Base-by-base conservation (phyloP, 2,888 invertebrate genomes). In the Aleiodes leptofemur region DNA sequence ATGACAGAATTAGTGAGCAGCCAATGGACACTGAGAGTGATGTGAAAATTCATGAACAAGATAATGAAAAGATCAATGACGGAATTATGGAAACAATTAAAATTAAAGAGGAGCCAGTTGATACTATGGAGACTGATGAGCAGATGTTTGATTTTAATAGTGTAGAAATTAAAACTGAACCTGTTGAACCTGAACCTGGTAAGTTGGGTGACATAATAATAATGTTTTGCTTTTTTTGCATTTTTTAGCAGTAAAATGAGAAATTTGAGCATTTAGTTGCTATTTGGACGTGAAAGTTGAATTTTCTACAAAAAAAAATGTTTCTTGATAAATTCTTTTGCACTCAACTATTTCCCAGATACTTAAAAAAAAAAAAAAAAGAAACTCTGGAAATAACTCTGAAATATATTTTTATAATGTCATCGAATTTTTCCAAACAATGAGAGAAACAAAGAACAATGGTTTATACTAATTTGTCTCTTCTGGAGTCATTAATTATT, bases 71-170 rank as follows among this genome's bases (percentile, higher is more conserved):
- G 59, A 79, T 79, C 72, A 68, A 66, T 50, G 48, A 56, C 38
- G 56, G 83, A 11, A 92, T 92, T 6, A 94, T 94, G 73, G 94
- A 93, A 79, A 38, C 78, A 3, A 90, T 91, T 85, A 90, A 83
- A 83, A 38, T 80, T 53, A 72, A 81, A 64, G 61, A 71, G n/a
- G 80, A 79, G 50, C 76, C 73, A n/a, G 74, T 79, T 43, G 77
- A 77, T 68, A 75, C 68, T 56, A 77, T 78, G 13, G 78, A 82
- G 59, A 81, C 79, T 11, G 81, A 79, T 48, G 82, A 81, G 61
- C 82, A 84, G 61, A 77, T 77, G 11, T 86, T 84, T 50, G 79
- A 80, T 38, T 85, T 83, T 68, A 70, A 72, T 38, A 83, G 81
- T 50, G 79, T 87, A 38, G 83, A 84, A 75, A 74, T 88, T 31